These are phyloP conservation scores for Drosophila ercepeae DNA, from an alignment of 1,140 invertebrate genomes.

Conservation along the genomic window DNA sequence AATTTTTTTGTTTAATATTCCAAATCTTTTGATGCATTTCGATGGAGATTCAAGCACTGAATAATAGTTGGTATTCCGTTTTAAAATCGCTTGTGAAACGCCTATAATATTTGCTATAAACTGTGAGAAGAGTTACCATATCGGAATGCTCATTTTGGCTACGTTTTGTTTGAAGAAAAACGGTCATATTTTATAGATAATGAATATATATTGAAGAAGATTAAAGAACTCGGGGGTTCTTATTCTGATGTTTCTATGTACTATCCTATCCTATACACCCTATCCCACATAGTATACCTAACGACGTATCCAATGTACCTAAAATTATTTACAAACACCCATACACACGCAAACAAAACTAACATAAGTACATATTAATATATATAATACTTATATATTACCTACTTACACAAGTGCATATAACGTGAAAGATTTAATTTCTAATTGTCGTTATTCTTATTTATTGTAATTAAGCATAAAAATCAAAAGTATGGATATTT, in stretches of 20 bases:
- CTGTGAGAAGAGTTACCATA: too few species aligned
- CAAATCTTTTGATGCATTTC: too few species aligned
- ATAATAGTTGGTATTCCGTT: too few species aligned
- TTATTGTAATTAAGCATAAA: constrained; percentile 73
- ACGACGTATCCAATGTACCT: constrained; percentile 76
- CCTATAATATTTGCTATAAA: too few species aligned
- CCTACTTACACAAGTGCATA: constrained; percentile 45
- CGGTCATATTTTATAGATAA: too few species aligned
- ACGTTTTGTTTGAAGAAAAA: too few species aligned
- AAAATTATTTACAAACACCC: constrained; percentile 56
- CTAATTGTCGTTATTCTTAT: constrained; percentile 72
- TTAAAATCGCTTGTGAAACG: too few species aligned
- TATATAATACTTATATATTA: constrained; percentile 20
- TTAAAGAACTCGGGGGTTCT: constrained; percentile 20
- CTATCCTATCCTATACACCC: constrained; percentile 17
- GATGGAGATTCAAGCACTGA: too few species aligned
- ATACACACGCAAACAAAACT: constrained; percentile 38
- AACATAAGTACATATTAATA: constrained; percentile 46
- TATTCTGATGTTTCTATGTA: constrained; percentile 23
- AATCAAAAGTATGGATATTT: constrained; percentile 43
- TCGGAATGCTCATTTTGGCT: too few species aligned
- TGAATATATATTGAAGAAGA: too few species aligned
- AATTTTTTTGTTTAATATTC: too few species aligned
- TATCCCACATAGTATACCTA: constrained; percentile 53
- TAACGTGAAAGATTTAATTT: constrained; percentile 60